phyloP scores from a whole-genome alignment of 1,140 invertebrate species.

The Trypoxylus dichotomus region DNA sequence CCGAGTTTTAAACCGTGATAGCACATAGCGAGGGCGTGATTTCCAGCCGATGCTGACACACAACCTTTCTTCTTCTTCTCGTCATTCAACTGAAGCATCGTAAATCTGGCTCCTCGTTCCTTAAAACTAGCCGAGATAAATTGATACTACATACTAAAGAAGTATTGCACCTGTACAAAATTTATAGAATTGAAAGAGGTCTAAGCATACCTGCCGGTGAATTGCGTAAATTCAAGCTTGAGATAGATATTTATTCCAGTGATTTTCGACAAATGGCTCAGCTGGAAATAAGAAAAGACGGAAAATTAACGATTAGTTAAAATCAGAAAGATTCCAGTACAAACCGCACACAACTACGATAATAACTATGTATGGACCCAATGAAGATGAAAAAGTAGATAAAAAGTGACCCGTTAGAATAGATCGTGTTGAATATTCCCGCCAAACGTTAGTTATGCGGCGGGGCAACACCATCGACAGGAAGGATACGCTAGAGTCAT shows the following conservation, averaged over 20 bases:
- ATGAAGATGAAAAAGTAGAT: too few species aligned
- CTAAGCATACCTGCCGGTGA: conserved; percentile 62
- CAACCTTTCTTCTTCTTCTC: conserved; percentile 70
- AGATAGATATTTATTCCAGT: conserved; percentile 68
- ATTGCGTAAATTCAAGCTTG: conserved; percentile 75
- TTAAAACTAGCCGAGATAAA: conserved; percentile 61
- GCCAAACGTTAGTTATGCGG: too few species aligned
- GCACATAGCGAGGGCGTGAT: conserved; percentile 72
- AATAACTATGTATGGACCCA: too few species aligned
- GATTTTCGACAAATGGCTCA: conserved; percentile 61
- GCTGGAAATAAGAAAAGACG: background rate
- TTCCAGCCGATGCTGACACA: conserved; percentile 77
- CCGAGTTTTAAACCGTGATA: conserved; percentile 70
- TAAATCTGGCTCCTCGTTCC: conserved; percentile 76
- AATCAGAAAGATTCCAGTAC: too few species aligned
- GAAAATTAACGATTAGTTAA: background rate
- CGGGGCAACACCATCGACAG: too few species aligned
- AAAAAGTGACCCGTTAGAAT: too few species aligned
- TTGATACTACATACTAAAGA: background rate
- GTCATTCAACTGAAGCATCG: conserved; percentile 63
- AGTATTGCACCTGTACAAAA: background rate
- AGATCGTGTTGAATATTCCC: too few species aligned
- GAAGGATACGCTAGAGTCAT: too few species aligned
- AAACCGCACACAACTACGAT: too few species aligned
- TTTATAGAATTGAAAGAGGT: background rate